These are phyloP conservation scores for Alosa sapidissima DNA, from an alignment of 2,797 vertebrate genomes.

Conservation along the genomic window DNA sequence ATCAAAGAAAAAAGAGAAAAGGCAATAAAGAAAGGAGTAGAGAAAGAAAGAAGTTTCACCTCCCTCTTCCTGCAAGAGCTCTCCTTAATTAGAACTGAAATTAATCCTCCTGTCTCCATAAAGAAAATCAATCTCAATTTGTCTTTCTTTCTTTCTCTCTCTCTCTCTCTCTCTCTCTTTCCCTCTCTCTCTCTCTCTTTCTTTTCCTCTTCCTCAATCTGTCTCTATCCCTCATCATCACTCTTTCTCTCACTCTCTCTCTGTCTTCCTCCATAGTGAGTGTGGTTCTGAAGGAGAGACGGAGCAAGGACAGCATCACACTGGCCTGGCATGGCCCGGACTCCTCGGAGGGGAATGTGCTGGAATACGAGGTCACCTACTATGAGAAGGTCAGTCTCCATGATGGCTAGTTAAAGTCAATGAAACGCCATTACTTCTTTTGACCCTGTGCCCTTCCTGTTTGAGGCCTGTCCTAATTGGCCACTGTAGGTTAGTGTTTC, in stretches of 20 bases:
- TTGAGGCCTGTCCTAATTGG: slow-evolving; percentile 34
- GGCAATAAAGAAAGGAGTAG: background rate
- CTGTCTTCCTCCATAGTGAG: slow-evolving; percentile 67
- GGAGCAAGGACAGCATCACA: slow-evolving; percentile 83
- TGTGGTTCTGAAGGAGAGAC: slow-evolving; percentile 81
- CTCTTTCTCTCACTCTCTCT: slow-evolving; percentile 5
- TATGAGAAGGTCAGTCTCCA: slow-evolving; percentile 79
- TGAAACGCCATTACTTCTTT: background rate
- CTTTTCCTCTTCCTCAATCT: background rate
- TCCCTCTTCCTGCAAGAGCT: slow-evolving; percentile 30
- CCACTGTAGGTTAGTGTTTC: slow-evolving; percentile 41
- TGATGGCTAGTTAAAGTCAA: background rate
- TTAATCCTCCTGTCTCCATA: slow-evolving; percentile 48
- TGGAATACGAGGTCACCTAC: slow-evolving; percentile 85
- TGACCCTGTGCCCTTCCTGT: slow-evolving; percentile 15
- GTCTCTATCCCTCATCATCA: background rate
- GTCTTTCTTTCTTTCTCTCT: slow-evolving; percentile 16
- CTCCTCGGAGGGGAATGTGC: slow-evolving; percentile 74
- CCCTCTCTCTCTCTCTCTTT: background rate
- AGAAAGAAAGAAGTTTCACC: background rate
- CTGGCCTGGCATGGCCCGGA: slow-evolving; percentile 83
- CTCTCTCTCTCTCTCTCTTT: background rate
- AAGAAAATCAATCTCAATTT: slow-evolving; percentile 48
- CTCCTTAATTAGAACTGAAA: slow-evolving; percentile 56
- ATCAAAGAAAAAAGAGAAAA: background rate